Base-by-base conservation (phyloP, 2,113 vertebrate genomes). In the Holacanthus passer region DNA sequence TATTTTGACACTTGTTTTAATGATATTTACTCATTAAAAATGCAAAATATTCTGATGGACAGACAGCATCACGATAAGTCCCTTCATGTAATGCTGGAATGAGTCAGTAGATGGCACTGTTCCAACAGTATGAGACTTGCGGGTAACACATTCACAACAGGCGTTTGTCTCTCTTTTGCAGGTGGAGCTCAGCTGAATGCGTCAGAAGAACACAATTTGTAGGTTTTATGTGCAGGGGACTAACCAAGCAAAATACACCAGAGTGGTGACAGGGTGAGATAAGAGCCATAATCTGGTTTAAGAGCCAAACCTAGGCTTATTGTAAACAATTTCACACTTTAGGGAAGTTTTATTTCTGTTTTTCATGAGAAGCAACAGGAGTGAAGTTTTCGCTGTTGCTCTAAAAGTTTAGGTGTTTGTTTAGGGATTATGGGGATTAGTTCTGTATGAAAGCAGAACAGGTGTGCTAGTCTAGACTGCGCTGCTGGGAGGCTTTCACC, bases 1-100 rank as follows among this genome's bases (percentile, higher is more conserved):
- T 77, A 86, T 85, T 92, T 89, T 89, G 79, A 79, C 87, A 72
- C 41, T 77, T 79, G 29, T 86, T 94, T 91, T 91, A 91, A 93
- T 87, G 84, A 90, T 5, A n/a, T 19, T 48, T 11, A 59, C 60
- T 82, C 85, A 86, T 93, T 87, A 88, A 81, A 76, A 72, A 77
- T 24, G 66, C 76, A 80, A 91, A 91, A 87, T 83, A 84, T 50
- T 22, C 52, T 10, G 20, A 68, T 35, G 59, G 73, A 80, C 63
- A 47, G 29, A 64, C 64, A 81, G 39, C 64, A 68, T 50, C 64
- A 81, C 82, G 63, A n/a, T 7, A 68, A 74, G 37, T 65, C 17
- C 48, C 17, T 72, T 41, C 22, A 16, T 88, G 90, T 86, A 79
- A 86, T 89, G 81, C 67, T 82, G 60, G 22, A 53, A 73, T 24